phyloP scores from a whole-genome alignment of 2,113 vertebrate genomes.

The Leptodactylus fuscus region DNA sequence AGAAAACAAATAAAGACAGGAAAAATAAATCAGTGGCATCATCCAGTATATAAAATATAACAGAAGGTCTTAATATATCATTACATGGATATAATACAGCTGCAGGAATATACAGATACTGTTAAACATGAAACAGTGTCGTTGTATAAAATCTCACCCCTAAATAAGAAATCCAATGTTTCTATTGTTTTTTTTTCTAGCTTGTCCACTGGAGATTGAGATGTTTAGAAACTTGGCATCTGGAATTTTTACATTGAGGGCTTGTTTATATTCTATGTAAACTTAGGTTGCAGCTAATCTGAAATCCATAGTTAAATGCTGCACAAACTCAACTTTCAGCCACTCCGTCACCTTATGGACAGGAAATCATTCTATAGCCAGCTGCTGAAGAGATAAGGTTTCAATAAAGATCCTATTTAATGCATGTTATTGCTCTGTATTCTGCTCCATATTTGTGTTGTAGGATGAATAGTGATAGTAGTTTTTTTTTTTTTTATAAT shows the following conservation, averaged over 20 bases:
- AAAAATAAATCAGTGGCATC: neutral
- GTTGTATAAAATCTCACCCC: neutral
- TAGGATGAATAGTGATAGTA: neutral
- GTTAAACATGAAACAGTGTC: neutral
- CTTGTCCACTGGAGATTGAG: neutral
- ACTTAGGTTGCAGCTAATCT: neutral
- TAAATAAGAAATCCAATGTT: neutral
- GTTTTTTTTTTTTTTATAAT: neutral
- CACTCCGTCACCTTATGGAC: slow-evolving; percentile 10
- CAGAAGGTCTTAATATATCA: neutral
- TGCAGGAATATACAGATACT: neutral
- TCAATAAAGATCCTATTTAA: neutral
- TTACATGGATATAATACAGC: neutral
- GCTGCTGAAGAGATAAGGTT: slow-evolving; percentile 19
- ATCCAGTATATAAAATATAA: neutral
- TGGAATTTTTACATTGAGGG: neutral
- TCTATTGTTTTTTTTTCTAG: neutral
- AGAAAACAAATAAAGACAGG: neutral
- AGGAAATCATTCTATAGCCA: slow-evolving; percentile 9
- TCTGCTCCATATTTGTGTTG: neutral
- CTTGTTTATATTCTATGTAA: neutral
- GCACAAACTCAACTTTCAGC: neutral
- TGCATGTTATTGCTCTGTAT: neutral
- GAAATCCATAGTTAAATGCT: slow-evolving; percentile 1
- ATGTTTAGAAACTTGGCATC: neutral